Conservation (phyloP, 2,888 invertebrate species). For the Drosophila vallismaia region DNA sequence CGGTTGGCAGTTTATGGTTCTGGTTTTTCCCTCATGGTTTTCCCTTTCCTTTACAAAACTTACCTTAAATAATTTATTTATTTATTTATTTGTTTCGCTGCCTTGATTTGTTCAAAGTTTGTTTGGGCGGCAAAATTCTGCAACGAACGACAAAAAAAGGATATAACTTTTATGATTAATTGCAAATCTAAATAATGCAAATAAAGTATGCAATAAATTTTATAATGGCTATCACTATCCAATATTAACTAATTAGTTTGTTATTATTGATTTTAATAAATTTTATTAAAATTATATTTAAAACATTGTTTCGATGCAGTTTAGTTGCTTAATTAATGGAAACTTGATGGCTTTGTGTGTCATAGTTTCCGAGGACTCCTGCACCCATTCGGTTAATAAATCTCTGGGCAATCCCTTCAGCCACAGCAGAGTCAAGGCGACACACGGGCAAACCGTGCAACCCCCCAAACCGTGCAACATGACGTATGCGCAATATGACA, state of each 20-base stretch:
- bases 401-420: slow-evolving; percentile 32
- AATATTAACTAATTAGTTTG: not conserved
- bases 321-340: slow-evolving; percentile 7
- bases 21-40: slow-evolving; percentile 14
- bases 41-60: slow-evolving; percentile 14
- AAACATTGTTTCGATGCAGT: not conserved
- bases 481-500: slow-evolving; percentile 69
- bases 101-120: slow-evolving; percentile 14
- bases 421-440: slow-evolving; percentile 26
- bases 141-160: slow-evolving; percentile 3
- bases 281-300: not conserved
- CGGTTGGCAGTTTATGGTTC: slow-evolving; percentile 32
- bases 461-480: slow-evolving; percentile 42
- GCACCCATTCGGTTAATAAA: slow-evolving; percentile 25
- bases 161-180: slow-evolving; percentile 2
- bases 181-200: not conserved
- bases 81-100: slow-evolving; percentile 22
- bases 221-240: not conserved
- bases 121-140: slow-evolving; percentile 28
- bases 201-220: not conserved
- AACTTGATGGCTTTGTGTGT: slow-evolving; percentile 9
- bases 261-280: not conserved
- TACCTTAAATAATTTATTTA: slow-evolving; percentile 33
- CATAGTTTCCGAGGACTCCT: slow-evolving; percentile 9
- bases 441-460: not conserved